Base-by-base conservation (phyloP, 2,888 invertebrate species). In the Drosophila atripex region DNA sequence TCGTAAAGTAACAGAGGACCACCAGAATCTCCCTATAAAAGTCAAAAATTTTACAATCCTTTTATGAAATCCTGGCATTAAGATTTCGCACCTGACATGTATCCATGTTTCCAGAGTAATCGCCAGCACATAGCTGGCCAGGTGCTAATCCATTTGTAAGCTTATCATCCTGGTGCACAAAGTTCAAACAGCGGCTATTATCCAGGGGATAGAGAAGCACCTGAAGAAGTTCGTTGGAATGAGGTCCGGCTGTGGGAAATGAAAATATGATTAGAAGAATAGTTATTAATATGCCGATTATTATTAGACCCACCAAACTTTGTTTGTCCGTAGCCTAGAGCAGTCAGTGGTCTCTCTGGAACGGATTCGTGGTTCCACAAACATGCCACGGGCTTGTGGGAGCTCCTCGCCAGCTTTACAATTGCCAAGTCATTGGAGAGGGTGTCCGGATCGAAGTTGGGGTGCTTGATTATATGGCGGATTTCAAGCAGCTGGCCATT, bases 111-210 rank as follows among this genome's bases (percentile, higher is more conserved):
- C 72, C 73, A n/a, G 66, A 58, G 32, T 58, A 58, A 18, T 72
- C 72, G 3, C 66, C 73, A 2, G 72, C 72, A 30, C 72, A 72
- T 3, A 72, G 46, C 18, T 72, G 72, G 1, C 73, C 73, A 0
- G 73, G 47, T 21, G 51, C 73, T 14, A 73, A n/a, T 9, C 58
- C 68, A n/a, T 51, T 51, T 3, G 32, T 59, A 0, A 72, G 12
- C 35, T 41, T 55, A n/a, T 72, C 73, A 25, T 35, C 14, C 2
- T 35, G 28, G 11, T 35, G 38, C 23, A 72, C 5, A 8, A 38
- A 58, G 8, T 23, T 30, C 8, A 39, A 51, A 14, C 72, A 72
- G n/a, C 50, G 54, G 9, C 30, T 30, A 39, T 55, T 65, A 11
- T 73, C 51, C 38, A 72, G 16, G 6, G 58, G 52, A 58, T 73